Base-by-base conservation (phyloP, 1,140 invertebrate species). In the Gryllus bimaculatus region DNA sequence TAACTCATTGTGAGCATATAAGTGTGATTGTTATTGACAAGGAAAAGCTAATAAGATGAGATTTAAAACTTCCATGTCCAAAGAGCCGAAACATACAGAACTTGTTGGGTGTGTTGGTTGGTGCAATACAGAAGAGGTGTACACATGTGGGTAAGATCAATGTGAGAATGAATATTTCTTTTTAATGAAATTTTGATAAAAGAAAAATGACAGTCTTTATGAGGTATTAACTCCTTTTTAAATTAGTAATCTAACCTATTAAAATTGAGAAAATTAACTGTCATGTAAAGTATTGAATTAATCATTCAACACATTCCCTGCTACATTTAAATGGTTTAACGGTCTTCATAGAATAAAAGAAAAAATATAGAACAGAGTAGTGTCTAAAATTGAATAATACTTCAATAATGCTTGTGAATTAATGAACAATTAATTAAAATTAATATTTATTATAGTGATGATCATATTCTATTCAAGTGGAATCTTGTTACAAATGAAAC, bases 51-150 rank as follows among this genome's bases (percentile, higher is more conserved):
- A 39, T 39, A 86, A 83, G 83, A 96, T 96, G 94, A 90, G 91
- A 85, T 91, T 96, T 81, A 95, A 96, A 90, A 91, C 93, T 85
- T 92, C 91, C 74, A 83, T 91, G 79, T 89, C 90, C 82, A 91
- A 91, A 83, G 90, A 92, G 83, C 89, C 91, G 74, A 90, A 91
- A 77, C 93, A 96, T 85, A 88, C 87, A 73, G 92, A 92, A 83
- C 87, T 93, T 20, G 92, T 96, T 8, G 93, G 93, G 79, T 96
- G 96, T 86, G 92, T 97, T 13, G 93, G 93, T 80, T 98, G 97
- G 97, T 95, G 92, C 84, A 94, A 91, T 82, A 91, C 94, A 49
- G 96, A 98, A 85, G 96, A 98, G 87, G 91, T 97, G 75, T 95
- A 94, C 87, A 96, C 96, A 54, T 93, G 92, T 82, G 94, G 94